A percentile compares a stretch with the other conserved stretches of the same genome.
Conservation (phyloP, 2,113 vertebrate genomes). For the Rhynchomys soricoides region DNA sequence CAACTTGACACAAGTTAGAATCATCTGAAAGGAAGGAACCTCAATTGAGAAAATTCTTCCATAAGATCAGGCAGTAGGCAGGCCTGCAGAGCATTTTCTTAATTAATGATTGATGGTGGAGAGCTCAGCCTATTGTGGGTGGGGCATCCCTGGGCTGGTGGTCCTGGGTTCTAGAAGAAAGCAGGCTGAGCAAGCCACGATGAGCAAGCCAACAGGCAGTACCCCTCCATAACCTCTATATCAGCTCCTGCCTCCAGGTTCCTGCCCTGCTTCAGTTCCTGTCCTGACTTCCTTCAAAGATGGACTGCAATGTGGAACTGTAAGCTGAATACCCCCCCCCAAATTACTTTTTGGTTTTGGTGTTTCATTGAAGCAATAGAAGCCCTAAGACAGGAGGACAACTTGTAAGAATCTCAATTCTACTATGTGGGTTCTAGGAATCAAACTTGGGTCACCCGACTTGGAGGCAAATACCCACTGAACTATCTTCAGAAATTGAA, state of each 20-base stretch:
- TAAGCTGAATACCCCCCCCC: background rate
- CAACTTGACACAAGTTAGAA: background rate
- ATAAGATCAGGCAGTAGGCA: background rate
- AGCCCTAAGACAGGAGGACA: background rate
- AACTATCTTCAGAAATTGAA: background rate
- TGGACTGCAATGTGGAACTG: background rate
- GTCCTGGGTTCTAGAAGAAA: background rate
- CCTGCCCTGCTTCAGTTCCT: background rate
- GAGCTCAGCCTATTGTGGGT: background rate
- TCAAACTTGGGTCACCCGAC: background rate
- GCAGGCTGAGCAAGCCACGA: background rate
- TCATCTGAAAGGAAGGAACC: background rate
- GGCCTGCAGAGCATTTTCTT: background rate
- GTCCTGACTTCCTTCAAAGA: background rate
- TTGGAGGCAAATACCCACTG: background rate
- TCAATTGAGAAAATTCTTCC: background rate
- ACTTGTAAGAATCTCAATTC: background rate
- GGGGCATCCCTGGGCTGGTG: background rate
- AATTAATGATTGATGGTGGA: background rate
- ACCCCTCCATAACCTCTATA: background rate
- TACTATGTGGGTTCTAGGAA: background rate
- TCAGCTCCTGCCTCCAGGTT: background rate
- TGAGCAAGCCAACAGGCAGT: background rate
- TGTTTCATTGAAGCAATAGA: background rate
- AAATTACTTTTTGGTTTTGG: background rate